Percentiles rank a stretch among this genome's conserved stretches.
Conservation (phyloP, 2,797 vertebrate species). For the Myiotriccus ornatus region DNA sequence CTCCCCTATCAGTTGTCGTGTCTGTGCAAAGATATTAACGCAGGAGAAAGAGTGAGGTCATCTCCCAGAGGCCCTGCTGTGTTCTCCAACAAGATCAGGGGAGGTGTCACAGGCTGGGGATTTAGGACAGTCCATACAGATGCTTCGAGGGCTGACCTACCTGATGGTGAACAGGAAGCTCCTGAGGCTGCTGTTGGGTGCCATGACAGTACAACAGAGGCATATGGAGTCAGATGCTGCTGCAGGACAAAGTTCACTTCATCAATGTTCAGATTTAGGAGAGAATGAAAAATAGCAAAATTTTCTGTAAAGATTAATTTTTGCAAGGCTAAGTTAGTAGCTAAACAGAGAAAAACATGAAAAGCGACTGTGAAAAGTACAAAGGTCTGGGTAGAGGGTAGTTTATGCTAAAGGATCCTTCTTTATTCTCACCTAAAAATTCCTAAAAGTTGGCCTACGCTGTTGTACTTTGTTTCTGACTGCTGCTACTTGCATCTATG, state of each 20-base stretch:
- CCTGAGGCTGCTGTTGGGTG: fast-evolving
- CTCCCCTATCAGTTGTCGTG: not conserved
- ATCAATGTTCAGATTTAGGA: not conserved
- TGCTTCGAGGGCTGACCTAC: not conserved
- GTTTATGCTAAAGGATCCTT: not conserved
- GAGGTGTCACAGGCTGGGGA: not conserved
- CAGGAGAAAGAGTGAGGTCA: not conserved
- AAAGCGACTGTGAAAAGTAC: not conserved
- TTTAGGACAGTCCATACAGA: not conserved
- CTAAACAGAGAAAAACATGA: not conserved
- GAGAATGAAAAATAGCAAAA: not conserved
- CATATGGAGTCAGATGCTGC: not conserved
- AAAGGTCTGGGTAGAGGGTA: not conserved
- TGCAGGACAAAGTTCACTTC: not conserved
- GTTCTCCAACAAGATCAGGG: not conserved
- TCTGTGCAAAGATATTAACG: not conserved
- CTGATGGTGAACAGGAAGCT: not conserved
- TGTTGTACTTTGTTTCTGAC: not conserved
- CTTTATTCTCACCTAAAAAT: not conserved
- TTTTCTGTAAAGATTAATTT: not conserved
- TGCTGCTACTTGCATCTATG: not conserved
- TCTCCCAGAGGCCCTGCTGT: not conserved
- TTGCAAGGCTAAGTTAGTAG: not conserved
- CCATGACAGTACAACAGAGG: not conserved
- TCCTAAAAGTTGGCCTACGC: not conserved